phyloP scores from a whole-genome alignment of 2,888 invertebrate genomes.

The Chrysopilus asiliformis region DNA sequence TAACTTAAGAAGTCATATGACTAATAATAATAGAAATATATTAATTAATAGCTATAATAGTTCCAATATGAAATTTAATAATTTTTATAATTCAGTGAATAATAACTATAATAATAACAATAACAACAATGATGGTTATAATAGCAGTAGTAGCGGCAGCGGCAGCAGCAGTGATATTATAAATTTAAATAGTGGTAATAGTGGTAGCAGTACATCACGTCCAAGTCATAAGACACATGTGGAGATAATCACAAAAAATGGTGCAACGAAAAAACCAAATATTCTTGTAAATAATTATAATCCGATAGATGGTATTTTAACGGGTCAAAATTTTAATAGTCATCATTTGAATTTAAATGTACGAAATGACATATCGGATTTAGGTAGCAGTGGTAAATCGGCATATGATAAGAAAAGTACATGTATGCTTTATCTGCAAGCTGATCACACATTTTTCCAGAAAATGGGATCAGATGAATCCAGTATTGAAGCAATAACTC shows the following conservation, averaged over 20 bases:
- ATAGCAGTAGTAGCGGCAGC: slow-evolving; percentile 5
- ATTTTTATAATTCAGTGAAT: slow-evolving; percentile 13
- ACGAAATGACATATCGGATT: slow-evolving; percentile 12
- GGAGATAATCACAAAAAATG: slow-evolving; percentile 51
- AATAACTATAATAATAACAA: slow-evolving; percentile 10
- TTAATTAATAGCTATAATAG: slow-evolving; percentile 15
- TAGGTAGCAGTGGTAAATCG: slow-evolving; percentile 26
- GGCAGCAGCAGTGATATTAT: slow-evolving; percentile 22
- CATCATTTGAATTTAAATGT: slow-evolving; percentile 15
- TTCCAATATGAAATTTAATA: slow-evolving; percentile 13
- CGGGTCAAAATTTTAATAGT: slow-evolving; percentile 16
- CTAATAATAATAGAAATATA: slow-evolving; percentile 13
- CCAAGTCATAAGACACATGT: slow-evolving; percentile 55
- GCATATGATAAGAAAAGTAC: slow-evolving; percentile 70
- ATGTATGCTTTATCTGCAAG: slow-evolving; percentile 90
- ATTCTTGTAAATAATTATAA: slow-evolving; percentile 47
- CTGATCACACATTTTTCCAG: slow-evolving; percentile 91
- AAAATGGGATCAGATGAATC: slow-evolving; percentile 89
- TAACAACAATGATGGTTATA: slow-evolving; percentile 9
- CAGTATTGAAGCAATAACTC: slow-evolving; percentile 88
- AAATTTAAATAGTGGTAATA: slow-evolving; percentile 10
- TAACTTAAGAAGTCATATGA: slow-evolving; percentile 13
- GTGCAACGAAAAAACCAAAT: slow-evolving; percentile 48
- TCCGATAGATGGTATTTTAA: slow-evolving; percentile 33
- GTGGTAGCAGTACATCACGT: slow-evolving; percentile 29